Evolutionary conservation across 2,888 invertebrate species (phyloP), one percentile per base, ranked within the genome.

Genomic region (Glyphotaelius pellucidus): DNA sequence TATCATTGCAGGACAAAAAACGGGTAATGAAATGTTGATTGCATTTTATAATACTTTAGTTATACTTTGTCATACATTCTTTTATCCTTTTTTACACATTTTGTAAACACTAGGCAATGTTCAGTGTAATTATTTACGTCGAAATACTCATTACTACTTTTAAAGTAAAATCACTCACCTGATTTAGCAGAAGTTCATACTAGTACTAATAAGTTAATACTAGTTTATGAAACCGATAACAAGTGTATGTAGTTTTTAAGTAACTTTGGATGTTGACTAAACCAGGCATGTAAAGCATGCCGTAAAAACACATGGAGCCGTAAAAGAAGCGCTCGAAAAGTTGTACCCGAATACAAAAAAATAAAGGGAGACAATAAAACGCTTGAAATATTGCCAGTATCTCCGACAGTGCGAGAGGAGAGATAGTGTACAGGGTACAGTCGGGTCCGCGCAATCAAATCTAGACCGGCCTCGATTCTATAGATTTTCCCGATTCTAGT

Each of bases 361-460:
- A 31, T 19, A 85, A 52, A 86, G 15, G 30, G n/a, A 79, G 25
- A 80, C 35, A 89, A 79, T 89, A 89, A 89, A 89, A 89, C 79
- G 31, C 30, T 79, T 89, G 38, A 89, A 79, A 79, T 89, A 89
- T 79, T 35, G 80, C 80, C 31, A 11, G 35, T 89, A 79, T 25
- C 67, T 67, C 67, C 9, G 25, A 67, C 67, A n/a, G 25, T n/a
- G 67, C 19, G 52, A 52, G 52, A 52, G 67, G 38, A 12, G 30
- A 67, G 47, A 47, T 14, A 47, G 47, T 47, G 42, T 42, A 47
- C 15, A 47, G 31, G 31, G 67, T 79, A 89, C n/a, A 7, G 80
- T 32, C 4, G 79, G 79, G 79, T 35, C 88, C 31, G 52, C 79
- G 15, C 88, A 89, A 89, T 89, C 88, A 89, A 89, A 89, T 89